A percentile compares a stretch with the other conserved stretches of the same genome.
Evolutionary conservation across 2,797 vertebrate species (phyloP).

Genomic region (Falco berigora): DNA sequence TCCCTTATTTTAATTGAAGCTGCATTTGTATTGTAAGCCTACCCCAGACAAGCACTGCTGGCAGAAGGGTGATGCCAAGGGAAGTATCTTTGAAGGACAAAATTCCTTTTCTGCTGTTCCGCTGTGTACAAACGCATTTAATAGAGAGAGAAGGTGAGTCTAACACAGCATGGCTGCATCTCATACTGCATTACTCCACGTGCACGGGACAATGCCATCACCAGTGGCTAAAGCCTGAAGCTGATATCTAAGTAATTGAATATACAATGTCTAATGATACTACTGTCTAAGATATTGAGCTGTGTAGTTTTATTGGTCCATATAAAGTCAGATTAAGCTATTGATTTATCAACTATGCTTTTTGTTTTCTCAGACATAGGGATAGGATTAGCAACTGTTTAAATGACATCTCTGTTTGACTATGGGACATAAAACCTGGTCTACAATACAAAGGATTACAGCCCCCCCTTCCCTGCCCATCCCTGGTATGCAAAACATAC

Average conservation of each 20-base stretch:
- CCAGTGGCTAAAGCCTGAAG: background rate
- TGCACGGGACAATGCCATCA: background rate
- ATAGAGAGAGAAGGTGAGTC: background rate
- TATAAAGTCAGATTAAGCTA: background rate
- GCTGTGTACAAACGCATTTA: background rate
- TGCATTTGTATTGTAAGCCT: background rate
- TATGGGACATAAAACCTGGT: background rate
- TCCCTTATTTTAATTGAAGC: background rate
- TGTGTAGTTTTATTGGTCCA: background rate
- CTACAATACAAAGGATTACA: background rate
- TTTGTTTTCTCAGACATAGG: background rate
- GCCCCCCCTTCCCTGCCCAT: accelerated
- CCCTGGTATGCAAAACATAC: background rate
- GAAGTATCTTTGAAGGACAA: background rate
- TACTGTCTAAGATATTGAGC: background rate
- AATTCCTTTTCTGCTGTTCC: background rate
- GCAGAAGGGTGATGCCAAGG: background rate
- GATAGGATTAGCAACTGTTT: background rate
- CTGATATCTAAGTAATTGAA: background rate
- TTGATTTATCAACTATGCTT: background rate
- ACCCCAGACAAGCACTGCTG: background rate
- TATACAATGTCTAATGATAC: background rate
- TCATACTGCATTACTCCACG: background rate
- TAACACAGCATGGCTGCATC: background rate
- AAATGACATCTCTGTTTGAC: background rate